A percentile compares a stretch with the other conserved stretches of the same genome.
Evolutionary conservation across 2,888 invertebrate genomes (phyloP).

Genomic region (Panopea generosa): DNA sequence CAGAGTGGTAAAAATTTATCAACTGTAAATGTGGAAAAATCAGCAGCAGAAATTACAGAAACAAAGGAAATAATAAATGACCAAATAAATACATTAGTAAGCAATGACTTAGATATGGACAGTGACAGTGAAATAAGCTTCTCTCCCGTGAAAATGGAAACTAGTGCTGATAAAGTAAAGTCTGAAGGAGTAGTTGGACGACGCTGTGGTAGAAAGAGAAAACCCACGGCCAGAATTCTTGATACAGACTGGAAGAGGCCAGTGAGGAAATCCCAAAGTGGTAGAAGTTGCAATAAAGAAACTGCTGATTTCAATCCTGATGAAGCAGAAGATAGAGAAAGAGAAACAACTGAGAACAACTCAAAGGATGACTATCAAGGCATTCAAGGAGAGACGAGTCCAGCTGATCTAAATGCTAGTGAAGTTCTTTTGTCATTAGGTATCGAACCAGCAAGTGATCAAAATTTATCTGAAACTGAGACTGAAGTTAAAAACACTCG

Average conservation of each 20-base stretch:
- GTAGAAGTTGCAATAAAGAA: neutral
- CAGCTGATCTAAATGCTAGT: slow-evolving; percentile 35
- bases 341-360: neutral
- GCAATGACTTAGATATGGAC: too few species aligned
- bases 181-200: neutral
- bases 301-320: neutral
- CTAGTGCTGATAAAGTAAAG: too few species aligned
- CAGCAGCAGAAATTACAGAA: too few species aligned
- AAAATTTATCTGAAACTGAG: neutral
- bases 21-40: too few species aligned
- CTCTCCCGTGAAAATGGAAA: too few species aligned
- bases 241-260: slow-evolving; percentile 3
- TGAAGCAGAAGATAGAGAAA: neutral
- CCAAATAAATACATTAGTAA: too few species aligned
- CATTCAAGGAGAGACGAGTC: neutral
- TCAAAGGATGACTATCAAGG: neutral
- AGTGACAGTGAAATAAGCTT: too few species aligned
- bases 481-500: neutral
- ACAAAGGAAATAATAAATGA: too few species aligned
- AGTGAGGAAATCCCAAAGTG: neutral
- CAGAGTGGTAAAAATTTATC: too few species aligned
- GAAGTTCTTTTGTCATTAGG: slow-evolving; percentile 35
- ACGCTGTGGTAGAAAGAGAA: slow-evolving; percentile 24
- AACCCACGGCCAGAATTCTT: slow-evolving; percentile 18
- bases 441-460: slow-evolving; percentile 7